Percentiles rank a stretch among this genome's conserved stretches.
Conservation (phyloP, 2,797 vertebrate genomes). For the Rhinogobio ventralis region DNA sequence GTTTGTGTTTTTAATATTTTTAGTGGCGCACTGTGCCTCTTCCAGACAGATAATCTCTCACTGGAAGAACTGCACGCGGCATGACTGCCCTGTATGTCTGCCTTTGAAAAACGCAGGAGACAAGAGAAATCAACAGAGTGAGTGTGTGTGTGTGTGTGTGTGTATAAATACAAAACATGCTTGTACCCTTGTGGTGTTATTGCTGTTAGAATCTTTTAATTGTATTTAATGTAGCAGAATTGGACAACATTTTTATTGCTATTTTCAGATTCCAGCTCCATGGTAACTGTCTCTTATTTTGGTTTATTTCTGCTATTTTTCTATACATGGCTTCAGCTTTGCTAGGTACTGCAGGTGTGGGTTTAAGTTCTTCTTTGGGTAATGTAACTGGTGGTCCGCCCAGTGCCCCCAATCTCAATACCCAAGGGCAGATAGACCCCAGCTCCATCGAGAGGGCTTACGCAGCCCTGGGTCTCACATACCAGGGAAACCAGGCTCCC, state of each 20-base stretch:
- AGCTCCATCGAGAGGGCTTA: slow-evolving; percentile 98
- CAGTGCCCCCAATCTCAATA: slow-evolving; percentile 87
- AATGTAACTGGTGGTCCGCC: slow-evolving; percentile 87
- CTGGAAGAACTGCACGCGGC: slow-evolving; percentile 98
- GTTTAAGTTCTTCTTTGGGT: slow-evolving; percentile 85
- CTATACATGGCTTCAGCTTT: slow-evolving; percentile 78
- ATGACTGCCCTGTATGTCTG: slow-evolving; percentile 97
- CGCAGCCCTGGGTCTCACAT: slow-evolving; percentile 94
- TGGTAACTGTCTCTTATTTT: neutral
- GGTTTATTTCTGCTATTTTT: neutral
- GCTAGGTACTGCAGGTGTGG: slow-evolving; percentile 82
- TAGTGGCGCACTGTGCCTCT: slow-evolving; percentile 94
- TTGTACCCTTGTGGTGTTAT: neutral
- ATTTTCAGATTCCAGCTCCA: neutral
- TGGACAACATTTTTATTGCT: neutral
- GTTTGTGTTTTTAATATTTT: slow-evolving; percentile 62
- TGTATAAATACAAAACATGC: slow-evolving; percentile 64
- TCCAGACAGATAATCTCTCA: slow-evolving; percentile 99
- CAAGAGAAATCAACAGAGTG: slow-evolving; percentile 99
- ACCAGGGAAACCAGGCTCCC: slow-evolving; percentile 95
- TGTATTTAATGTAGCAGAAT: neutral
- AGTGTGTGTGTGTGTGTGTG: slow-evolving; percentile 92
- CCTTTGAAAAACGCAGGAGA: slow-evolving; percentile 98
- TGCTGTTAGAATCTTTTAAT: neutral
- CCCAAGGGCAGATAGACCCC: slow-evolving; percentile 94